Conservation (phyloP, 23 tunicate species). For the Halocynthia roretzi region DNA sequence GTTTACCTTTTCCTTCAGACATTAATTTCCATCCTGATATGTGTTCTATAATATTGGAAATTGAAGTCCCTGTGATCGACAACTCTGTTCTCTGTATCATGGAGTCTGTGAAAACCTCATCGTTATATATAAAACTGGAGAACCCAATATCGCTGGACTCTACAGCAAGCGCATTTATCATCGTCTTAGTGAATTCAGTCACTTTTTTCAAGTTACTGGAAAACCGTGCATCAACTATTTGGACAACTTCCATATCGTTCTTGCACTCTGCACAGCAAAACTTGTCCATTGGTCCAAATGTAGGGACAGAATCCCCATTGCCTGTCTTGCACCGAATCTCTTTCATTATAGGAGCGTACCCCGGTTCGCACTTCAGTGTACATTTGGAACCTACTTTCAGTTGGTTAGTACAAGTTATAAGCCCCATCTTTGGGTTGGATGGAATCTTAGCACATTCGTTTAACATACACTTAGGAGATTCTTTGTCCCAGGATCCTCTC, state of each 20-base stretch:
- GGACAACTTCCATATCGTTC: constrained; percentile 1
- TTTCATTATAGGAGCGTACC: constrained; percentile 8
- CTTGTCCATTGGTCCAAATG: neutral
- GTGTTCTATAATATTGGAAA: neutral
- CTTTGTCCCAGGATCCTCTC: constrained; percentile 8
- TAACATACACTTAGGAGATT: constrained; percentile 15
- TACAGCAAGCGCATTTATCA: neutral
- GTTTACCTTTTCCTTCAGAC: neutral
- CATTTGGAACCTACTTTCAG: constrained; percentile 8
- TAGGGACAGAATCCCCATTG: neutral
- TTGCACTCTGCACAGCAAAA: constrained; percentile 22
- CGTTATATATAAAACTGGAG: constrained; percentile 2
- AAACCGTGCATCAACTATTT: neutral
- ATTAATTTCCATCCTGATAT: neutral
- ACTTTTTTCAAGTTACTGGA: neutral
- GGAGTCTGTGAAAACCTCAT: neutral
- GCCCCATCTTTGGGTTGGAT: constrained; percentile 10
- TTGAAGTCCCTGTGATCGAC: neutral
- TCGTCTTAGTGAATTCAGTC: constrained; percentile 4
- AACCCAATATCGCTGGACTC: neutral
- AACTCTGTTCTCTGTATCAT: neutral
- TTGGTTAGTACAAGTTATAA: neutral
- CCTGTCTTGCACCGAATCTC: neutral
- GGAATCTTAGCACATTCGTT: constrained; percentile 10
- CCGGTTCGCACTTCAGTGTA: constrained; percentile 9